Evolutionary conservation across 2,888 invertebrate species (phyloP).

Genomic region (Nasonovia ribisnigri): DNA sequence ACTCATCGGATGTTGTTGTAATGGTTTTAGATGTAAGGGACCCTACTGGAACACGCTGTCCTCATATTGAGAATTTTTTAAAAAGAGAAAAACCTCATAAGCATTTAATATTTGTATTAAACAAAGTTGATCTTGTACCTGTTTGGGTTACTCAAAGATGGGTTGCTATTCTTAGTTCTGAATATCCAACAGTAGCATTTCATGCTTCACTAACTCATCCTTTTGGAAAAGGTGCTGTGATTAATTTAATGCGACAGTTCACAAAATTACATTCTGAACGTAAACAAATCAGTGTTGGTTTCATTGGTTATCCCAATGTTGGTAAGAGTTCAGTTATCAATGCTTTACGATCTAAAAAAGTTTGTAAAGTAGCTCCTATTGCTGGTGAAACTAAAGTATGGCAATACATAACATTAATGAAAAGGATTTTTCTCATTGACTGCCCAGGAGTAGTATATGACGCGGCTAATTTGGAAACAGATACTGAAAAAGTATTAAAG

Average conservation of each 20-base stretch:
- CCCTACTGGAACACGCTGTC: slow-evolving; percentile 95
- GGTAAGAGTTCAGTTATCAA: slow-evolving; percentile 99
- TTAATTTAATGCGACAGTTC: slow-evolving; percentile 95
- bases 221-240: slow-evolving; percentile 97
- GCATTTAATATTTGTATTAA: slow-evolving; percentile 95
- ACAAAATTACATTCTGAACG: slow-evolving; percentile 95
- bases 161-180: slow-evolving; percentile 93
- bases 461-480: slow-evolving; percentile 94
- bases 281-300: slow-evolving; percentile 98
- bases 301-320: slow-evolving; percentile 99
- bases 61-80: slow-evolving; percentile 91
- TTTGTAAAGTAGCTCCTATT: slow-evolving; percentile 98
- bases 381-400: slow-evolving; percentile 98
- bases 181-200: slow-evolving; percentile 98
- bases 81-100: slow-evolving; percentile 96
- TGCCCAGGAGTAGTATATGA: slow-evolving; percentile 99
- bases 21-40: slow-evolving; percentile 98
- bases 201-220: slow-evolving; percentile 99
- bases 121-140: slow-evolving; percentile 96
- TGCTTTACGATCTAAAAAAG: slow-evolving; percentile 94
- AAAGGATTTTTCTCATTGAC: slow-evolving; percentile 95
- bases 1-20: slow-evolving; percentile 96
- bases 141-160: slow-evolving; percentile 98
- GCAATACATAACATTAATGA: slow-evolving; percentile 99
- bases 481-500: slow-evolving; percentile 94